These are phyloP conservation scores for Delia radicum DNA, from an alignment of 1,140 invertebrate genomes.

Conservation along the genomic window DNA sequence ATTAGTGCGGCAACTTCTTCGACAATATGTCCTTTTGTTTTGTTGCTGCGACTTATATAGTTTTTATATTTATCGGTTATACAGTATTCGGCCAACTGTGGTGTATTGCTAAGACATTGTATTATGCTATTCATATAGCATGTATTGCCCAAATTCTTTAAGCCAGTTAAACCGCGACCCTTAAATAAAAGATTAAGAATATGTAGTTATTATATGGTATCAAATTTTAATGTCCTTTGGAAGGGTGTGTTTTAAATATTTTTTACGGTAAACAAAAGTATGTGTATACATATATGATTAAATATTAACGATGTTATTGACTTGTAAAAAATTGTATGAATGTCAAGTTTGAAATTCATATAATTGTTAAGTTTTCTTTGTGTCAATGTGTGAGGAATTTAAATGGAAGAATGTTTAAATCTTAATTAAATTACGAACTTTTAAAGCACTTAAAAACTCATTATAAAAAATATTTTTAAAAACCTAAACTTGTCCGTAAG, in stretches of 20 bases:
- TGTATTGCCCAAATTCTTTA: slow-evolving; percentile 91
- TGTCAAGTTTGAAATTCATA: neutral
- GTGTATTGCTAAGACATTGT: slow-evolving; percentile 85
- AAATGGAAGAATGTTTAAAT: no score
- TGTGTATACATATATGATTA: neutral
- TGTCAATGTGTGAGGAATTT: no score
- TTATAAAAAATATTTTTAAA: no score
- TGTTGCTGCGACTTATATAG: slow-evolving; percentile 60
- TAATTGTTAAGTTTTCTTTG: neutral
- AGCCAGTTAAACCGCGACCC: slow-evolving; percentile 75
- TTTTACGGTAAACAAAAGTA: neutral
- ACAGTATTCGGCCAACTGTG: slow-evolving; percentile 74
- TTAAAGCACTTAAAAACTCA: no score
- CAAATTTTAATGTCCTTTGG: neutral
- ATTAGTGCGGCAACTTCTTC: slow-evolving; percentile 76
- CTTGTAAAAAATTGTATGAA: neutral
- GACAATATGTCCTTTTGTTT: slow-evolving; percentile 67
- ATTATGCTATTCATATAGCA: slow-evolving; percentile 98
- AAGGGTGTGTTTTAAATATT: neutral
- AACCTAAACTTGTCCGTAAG: no score
- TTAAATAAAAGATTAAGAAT: slow-evolving; percentile 36
- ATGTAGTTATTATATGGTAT: neutral
- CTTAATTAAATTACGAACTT: no score
- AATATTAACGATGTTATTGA: neutral
- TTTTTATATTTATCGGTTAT: slow-evolving; percentile 64